Base-by-base conservation (phyloP, 2,888 invertebrate genomes). In the Hydrotaea cyrtoneurina region DNA sequence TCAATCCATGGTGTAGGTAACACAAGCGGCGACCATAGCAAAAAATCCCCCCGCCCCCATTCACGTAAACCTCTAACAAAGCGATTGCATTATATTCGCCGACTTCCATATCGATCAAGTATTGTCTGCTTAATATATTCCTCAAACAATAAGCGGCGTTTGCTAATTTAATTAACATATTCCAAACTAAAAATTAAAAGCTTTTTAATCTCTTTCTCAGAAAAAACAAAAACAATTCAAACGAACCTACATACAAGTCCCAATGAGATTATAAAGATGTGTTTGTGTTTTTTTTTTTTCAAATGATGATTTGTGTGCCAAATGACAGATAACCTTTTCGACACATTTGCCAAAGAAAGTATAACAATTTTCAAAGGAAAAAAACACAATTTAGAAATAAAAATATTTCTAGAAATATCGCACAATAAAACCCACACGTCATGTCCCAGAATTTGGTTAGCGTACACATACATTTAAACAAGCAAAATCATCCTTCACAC, bases 121-220 rank as follows among this genome's bases (percentile, higher is more conserved):
- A 15, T 50, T 3, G 15, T n/a, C n/a, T 50, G 50, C 3, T 50
- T 50, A 50, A 50, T 50, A 8, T 55, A 55, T 55, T 55, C 21
- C 21, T 17, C 21, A 3, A 55, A 59, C 11, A 59, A 59, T 8
- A 11, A 23, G 43, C 39, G 11, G 2, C 15, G 59, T 55, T n/a
- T 72, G 78, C 26, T 72, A 79, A 85, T 85, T 46, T 53, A 79
- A 81, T 85, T 85, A 85, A 62, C 78, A 81, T 76, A 79, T 19
- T 69, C 69, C 66, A 66, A 59, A 23, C 26, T 15, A 59, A 59
- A 31, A 69, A 66, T 13, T 43, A 69, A 69, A 69, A 69, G 69
- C 69, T 69, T 69, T n/a, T 69, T 46, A 69, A 66, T 77, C 39
- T 19, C 17, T 50, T 53, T 72, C 73, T 46, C 31, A 17, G 76